These are phyloP conservation scores for Acleris cristana DNA, from an alignment of 2,888 invertebrate species.

Conservation along the genomic window DNA sequence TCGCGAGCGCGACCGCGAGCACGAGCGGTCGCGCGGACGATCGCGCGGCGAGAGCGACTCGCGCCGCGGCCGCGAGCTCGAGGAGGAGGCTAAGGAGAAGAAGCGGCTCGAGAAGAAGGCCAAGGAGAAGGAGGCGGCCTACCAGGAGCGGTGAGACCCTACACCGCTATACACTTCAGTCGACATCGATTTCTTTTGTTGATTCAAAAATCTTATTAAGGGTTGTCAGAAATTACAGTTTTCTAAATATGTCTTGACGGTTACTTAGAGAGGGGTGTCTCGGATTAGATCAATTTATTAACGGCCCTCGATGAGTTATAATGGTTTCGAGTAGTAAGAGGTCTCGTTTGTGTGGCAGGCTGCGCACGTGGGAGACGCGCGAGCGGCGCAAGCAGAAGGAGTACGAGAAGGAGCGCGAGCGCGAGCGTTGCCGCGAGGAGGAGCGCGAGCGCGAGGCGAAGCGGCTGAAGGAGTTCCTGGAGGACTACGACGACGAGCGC, in stretches of 20 bases:
- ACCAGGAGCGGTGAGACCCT: slow-evolving; percentile 90
- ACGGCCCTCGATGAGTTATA: too few species aligned
- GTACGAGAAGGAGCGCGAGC: slow-evolving; percentile 93
- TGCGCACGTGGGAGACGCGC: slow-evolving; percentile 91
- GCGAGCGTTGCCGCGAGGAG: slow-evolving; percentile 88
- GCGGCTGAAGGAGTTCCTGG: slow-evolving; percentile 97
- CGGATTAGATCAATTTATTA: too few species aligned
- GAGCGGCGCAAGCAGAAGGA: slow-evolving; percentile 96
- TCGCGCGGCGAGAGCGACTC: slow-evolving; percentile 85
- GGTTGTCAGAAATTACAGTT: too few species aligned
- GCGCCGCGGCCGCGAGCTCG: slow-evolving; percentile 91
- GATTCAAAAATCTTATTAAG: too few species aligned
- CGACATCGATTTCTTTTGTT: too few species aligned
- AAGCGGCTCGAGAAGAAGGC: slow-evolving; percentile 95
- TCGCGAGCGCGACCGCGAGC: slow-evolving; percentile 66
- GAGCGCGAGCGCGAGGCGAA: slow-evolving; percentile 96
- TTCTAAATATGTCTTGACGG: too few species aligned
- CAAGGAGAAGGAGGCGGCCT: slow-evolving; percentile 97
- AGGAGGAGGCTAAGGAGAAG: slow-evolving; percentile 95
- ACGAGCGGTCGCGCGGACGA: slow-evolving; percentile 73
- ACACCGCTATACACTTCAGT: not conserved
- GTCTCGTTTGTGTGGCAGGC: slow-evolving; percentile 45
- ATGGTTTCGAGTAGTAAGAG: not conserved
- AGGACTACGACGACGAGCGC: slow-evolving; percentile 99
- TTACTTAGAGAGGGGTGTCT: too few species aligned